phyloP scores from a whole-genome alignment of 2,797 vertebrate genomes.

The Anguilla anguilla region DNA sequence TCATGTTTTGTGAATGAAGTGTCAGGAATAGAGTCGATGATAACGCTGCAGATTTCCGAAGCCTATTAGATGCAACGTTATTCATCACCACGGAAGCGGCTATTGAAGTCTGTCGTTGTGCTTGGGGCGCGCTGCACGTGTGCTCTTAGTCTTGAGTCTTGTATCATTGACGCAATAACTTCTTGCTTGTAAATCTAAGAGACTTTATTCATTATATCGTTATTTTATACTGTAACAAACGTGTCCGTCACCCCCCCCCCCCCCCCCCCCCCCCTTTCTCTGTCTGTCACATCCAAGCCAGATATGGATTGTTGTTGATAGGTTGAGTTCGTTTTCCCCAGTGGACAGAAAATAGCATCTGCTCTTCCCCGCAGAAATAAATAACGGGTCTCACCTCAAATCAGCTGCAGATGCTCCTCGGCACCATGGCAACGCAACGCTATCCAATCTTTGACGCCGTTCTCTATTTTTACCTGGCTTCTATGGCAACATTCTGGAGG shows the following conservation, averaged over 20 bases:
- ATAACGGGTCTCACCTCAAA: neutral
- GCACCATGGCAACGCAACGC: neutral
- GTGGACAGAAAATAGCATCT: neutral
- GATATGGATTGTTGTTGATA: neutral
- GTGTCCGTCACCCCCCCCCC: too few relatives aligned
- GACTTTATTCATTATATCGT: too few relatives aligned
- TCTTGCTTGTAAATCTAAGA: neutral
- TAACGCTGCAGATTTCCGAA: neutral
- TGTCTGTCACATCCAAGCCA: neutral
- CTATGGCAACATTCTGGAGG: neutral
- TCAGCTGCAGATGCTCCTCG: neutral
- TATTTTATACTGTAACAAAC: too few relatives aligned
- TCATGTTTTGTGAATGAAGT: neutral
- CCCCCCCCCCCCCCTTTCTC: too few relatives aligned
- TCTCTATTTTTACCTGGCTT: slow-evolving; percentile 12
- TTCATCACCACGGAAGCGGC: neutral
- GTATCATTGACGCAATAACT: neutral
- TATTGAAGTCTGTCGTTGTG: neutral
- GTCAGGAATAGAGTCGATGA: neutral
- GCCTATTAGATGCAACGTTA: neutral
- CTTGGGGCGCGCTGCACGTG: neutral
- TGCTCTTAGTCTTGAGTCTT: too few relatives aligned
- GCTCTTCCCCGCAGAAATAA: neutral
- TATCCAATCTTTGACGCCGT: neutral
- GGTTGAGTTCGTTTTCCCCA: neutral